These are phyloP conservation scores for Tachina grossa DNA, from an alignment of 2,888 invertebrate species.

Conservation along the genomic window DNA sequence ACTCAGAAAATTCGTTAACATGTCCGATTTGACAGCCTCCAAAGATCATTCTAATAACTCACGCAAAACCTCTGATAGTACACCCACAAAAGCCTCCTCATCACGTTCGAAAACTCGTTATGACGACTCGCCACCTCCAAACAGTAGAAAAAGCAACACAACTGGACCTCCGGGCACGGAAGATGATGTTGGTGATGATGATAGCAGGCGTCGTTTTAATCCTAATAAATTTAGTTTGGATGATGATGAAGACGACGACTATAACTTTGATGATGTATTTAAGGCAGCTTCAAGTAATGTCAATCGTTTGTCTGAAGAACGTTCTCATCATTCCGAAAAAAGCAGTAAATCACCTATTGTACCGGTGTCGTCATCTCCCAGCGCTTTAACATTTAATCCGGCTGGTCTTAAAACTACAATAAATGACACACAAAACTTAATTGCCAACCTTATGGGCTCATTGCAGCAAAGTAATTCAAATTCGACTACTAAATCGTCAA, in stretches of 20 bases:
- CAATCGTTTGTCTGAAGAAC: constrained; percentile 84
- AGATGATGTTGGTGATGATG: constrained; percentile 73
- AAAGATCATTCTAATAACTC: constrained; percentile 43
- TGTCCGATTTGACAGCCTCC: constrained; percentile 78
- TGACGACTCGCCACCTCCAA: constrained; percentile 67
- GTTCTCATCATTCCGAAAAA: constrained; percentile 68
- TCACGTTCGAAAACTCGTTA: constrained; percentile 56
- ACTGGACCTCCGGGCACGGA: constrained; percentile 67
- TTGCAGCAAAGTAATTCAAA: constrained; percentile 81
- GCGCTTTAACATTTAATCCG: constrained; percentile 78
- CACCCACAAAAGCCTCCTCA: constrained; percentile 37
- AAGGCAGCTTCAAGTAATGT: constrained; percentile 90
- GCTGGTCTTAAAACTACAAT: constrained; percentile 77
- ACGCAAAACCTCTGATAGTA: constrained; percentile 52
- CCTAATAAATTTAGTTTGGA: constrained; percentile 83
- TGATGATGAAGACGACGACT: constrained; percentile 90
- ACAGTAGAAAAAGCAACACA: constrained; percentile 34
- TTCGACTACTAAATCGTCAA: constrained; percentile 40
- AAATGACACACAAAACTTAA: constrained; percentile 85
- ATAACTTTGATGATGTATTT: constrained; percentile 92
- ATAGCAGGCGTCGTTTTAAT: constrained; percentile 73
- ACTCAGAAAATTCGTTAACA: constrained; percentile 89
- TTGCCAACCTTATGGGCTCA: constrained; percentile 86
- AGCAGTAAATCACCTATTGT: constrained; percentile 77
- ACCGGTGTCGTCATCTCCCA: constrained; percentile 73